Base-by-base conservation (phyloP, 2,888 invertebrate genomes). In the Lycaena phlaeas region DNA sequence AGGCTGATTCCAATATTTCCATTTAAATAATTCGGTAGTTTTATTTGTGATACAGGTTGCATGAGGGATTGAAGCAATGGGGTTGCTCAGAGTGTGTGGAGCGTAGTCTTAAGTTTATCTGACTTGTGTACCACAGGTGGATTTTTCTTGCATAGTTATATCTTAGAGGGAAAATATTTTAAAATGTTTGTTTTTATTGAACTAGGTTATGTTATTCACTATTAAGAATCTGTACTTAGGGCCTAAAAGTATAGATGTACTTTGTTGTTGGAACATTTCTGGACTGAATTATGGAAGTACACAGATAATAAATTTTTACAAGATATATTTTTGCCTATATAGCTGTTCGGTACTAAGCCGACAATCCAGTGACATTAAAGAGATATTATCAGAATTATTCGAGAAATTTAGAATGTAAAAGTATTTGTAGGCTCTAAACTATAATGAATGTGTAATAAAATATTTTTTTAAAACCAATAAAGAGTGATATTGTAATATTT, bases 391-490 rank as follows among this genome's bases (percentile, higher is more conserved):
- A 39, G 39, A 30, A 39, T 30, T 15, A 39, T 39, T 22, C 37
- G 37, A 38, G 42, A 42, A 27, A 29, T 44, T 46, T 43, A 68
- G 61, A 68, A 73, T 71, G 68, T 75, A 39, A 39, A 22, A 29
- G 22, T 77, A 69, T 74, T 74, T 64, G 71, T 70, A 77, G 71
- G 70, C 70, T 77, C 76, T 75, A 74, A 68, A 75, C 62, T 62
- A 62, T 71, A 71, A 76, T 74, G 74, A 76, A 79, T 79, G 77
- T 81, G 76, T 79, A 75, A 76, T 77, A 82, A 71, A 76, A 74
- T 84, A 84, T 84, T 84, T 82, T 84, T 84, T 78, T 82, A 79
- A 81, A 77, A 77, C 72, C 73, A 84, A 78, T 82, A 84, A 84
- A 82, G 81, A 82, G 82, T 82, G 82, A 84, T 81, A 82, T 74